Evolutionary conservation across 2,888 invertebrate species (phyloP).

Genomic region (Alloscopus bannaensis): DNA sequence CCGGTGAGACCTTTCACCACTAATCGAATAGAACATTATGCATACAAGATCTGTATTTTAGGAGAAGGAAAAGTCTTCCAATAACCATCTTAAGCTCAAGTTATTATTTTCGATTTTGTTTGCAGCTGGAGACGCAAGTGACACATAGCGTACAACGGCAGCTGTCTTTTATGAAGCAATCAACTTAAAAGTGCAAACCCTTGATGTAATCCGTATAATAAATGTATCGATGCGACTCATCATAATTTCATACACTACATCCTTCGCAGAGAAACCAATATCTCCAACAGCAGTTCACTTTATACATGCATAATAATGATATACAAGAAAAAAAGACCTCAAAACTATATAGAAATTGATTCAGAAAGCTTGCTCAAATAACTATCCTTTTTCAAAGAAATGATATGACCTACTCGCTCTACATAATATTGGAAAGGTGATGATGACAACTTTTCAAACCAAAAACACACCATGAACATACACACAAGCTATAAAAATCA

Average conservation of each 20-base stretch:
- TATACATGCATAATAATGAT: conserved; percentile 6
- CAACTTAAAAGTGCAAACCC: conserved; percentile 52
- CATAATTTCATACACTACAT: conserved; percentile 33
- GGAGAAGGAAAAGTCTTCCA: no score
- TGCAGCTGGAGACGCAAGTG: conserved; percentile 70
- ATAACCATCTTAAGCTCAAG: no score
- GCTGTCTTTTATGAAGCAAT: conserved; percentile 26
- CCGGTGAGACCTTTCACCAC: conserved; percentile 58
- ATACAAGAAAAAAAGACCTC: conserved; percentile 42
- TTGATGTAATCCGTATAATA: not conserved
- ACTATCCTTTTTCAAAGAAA: conserved; percentile 34
- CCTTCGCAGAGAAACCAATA: conserved; percentile 1
- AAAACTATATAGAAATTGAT: no score
- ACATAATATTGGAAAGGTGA: conserved; percentile 36
- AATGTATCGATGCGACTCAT: conserved; percentile 12
- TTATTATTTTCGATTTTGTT: conserved; percentile 9
- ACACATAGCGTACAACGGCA: conserved; percentile 65
- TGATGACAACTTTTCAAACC: no score
- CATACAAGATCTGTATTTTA: not conserved
- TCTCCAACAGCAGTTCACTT: conserved; percentile 40
- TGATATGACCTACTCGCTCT: conserved; percentile 36
- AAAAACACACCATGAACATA: conserved; percentile 23
- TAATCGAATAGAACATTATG: no score
- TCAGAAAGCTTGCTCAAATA: conserved; percentile 65
- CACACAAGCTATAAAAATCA: conserved; percentile 23